A percentile compares a stretch with the other conserved stretches of the same genome.
These are phyloP conservation scores for Chitala chitala DNA, from an alignment of 2,113 vertebrate species.

Conservation along the genomic window DNA sequence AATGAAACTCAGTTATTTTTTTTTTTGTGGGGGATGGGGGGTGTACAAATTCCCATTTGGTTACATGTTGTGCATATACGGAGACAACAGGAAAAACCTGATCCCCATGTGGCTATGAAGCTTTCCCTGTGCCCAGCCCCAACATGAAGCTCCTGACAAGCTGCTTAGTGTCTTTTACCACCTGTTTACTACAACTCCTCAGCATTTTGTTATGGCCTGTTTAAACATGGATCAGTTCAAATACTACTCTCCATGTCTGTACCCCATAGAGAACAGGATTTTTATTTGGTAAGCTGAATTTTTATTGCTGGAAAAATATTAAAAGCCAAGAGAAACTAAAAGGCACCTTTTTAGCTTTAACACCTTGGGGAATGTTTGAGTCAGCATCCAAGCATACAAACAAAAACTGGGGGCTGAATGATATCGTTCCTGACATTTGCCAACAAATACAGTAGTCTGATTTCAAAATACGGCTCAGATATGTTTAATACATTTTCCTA, in stretches of 20 bases:
- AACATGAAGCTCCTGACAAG: slow-evolving; percentile 43
- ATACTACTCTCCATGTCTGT: too few species aligned
- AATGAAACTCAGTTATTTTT: too few species aligned
- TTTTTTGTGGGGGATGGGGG: too few species aligned
- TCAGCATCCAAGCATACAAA: neutral
- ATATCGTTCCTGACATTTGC: too few species aligned
- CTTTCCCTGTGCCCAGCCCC: slow-evolving; percentile 34
- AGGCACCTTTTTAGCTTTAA: neutral
- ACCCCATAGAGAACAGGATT: too few species aligned
- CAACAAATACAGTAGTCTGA: neutral
- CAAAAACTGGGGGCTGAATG: too few species aligned
- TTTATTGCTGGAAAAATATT: neutral
- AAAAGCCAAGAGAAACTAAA: neutral
- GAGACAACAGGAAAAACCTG: slow-evolving; percentile 59
- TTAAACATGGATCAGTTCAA: too few species aligned
- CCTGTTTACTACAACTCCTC: neutral
- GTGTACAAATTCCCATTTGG: too few species aligned
- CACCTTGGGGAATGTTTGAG: neutral
- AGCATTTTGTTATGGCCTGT: neutral
- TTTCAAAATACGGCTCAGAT: neutral
- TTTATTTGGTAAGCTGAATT: too few species aligned
- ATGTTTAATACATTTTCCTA: neutral
- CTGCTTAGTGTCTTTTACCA: slow-evolving; percentile 7
- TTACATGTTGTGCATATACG: neutral
- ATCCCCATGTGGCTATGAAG: slow-evolving; percentile 38